Evolutionary conservation across 2,888 invertebrate genomes (phyloP).

Genomic region (Hypomecis atomaria): DNA sequence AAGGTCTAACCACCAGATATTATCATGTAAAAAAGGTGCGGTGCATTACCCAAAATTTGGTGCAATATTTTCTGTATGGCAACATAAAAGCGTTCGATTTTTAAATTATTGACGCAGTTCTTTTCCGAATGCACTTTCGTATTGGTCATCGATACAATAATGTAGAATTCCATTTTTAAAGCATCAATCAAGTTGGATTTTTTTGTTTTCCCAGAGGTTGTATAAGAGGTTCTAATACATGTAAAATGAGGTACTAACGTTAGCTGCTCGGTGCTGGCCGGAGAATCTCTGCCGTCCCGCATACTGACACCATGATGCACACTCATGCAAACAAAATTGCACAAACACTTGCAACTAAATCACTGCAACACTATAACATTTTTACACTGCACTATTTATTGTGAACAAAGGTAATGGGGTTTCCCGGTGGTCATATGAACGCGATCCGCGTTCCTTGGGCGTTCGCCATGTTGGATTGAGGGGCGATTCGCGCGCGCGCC

Average conservation of each 20-base stretch:
- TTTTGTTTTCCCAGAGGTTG: conserved; percentile 3
- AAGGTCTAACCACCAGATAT: background rate
- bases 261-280: conserved; percentile 81
- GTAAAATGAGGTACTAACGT: conserved; percentile 66
- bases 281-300: conserved; percentile 76
- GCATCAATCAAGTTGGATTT: background rate
- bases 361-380: conserved; percentile 76
- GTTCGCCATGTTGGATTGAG: conserved; percentile 76
- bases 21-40: conserved; percentile 2
- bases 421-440: conserved; percentile 62
- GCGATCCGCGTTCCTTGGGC: conserved; percentile 72
- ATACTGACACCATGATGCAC: conserved; percentile 72
- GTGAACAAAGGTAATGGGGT: conserved; percentile 47
- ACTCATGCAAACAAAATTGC: conserved; percentile 71
- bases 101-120: conserved; percentile 6
- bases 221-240: conserved; percentile 5
- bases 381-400: conserved; percentile 55
- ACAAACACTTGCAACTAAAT: conserved; percentile 39
- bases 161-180: background rate
- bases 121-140: background rate
- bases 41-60: background rate
- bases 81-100: conserved; percentile 18
- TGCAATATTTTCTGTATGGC: conserved; percentile 19
- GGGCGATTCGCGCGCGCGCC: conserved; percentile 80
- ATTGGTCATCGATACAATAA: background rate